A percentile compares a stretch with the other conserved stretches of the same genome.
Evolutionary conservation across 2,113 vertebrate genomes (phyloP).

Genomic region (Meles meles): DNA sequence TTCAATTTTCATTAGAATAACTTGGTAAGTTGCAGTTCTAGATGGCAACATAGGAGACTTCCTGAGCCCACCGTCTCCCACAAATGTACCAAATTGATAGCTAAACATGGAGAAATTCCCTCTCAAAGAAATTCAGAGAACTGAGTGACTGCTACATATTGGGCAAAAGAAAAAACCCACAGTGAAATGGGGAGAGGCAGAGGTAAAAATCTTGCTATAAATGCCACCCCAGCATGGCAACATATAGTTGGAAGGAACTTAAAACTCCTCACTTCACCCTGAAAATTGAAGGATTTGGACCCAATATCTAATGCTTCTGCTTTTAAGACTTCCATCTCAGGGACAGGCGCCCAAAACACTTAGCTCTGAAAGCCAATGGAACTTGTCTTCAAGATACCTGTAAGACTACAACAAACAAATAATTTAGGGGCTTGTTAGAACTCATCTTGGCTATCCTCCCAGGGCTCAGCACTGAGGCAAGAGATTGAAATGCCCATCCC

Average conservation of each 20-base stretch:
- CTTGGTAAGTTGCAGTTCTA: background rate
- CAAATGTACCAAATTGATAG: background rate
- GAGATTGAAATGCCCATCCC: background rate
- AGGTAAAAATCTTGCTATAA: background rate
- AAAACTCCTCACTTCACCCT: background rate
- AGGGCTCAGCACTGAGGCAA: background rate
- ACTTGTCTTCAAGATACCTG: background rate
- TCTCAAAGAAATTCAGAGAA: background rate
- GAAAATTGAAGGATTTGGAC: background rate
- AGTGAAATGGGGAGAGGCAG: background rate
- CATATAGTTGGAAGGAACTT: background rate
- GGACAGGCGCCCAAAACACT: background rate
- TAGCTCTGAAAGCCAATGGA: background rate
- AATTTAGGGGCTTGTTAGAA: background rate
- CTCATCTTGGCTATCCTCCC: background rate
- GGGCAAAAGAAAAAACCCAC: background rate
- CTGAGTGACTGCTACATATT: background rate
- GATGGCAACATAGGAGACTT: background rate
- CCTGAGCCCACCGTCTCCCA: background rate
- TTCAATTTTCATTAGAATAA: background rate
- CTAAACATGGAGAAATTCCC: background rate
- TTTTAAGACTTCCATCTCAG: background rate
- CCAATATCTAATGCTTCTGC: background rate
- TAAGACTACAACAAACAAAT: background rate
- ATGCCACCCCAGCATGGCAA: background rate